Base-by-base conservation (phyloP, 2,888 invertebrate genomes). In the Lepidocyrtinus sp. region DNA sequence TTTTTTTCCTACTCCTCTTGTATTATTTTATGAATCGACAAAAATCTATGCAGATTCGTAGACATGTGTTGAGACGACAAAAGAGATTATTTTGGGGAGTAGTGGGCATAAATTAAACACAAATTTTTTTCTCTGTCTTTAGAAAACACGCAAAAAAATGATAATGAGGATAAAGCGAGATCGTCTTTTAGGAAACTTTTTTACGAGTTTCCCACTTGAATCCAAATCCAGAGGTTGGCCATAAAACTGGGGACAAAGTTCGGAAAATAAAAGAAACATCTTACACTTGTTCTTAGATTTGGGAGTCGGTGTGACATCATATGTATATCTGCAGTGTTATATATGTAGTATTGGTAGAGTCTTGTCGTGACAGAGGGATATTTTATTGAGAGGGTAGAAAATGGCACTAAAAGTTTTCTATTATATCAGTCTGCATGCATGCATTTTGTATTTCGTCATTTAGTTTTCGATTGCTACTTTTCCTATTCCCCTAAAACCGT, bases 181-280 rank as follows among this genome's bases (percentile, higher is more conserved):
- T 21, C 22, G 7, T 59, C 22, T 2, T 21, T 36, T 55, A n/a
- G 3, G 55, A 55, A 36, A 55, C n/a, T n/a, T 5, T 21, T 50
- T 59, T 59, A 59, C 22, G 59, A 59, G 59, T 21, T 59, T 21
- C 59, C 59, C 59, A 59, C 59, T 59, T 59, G 7, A 59, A 59
- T 55, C 3, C 22, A 59, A 22, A 9, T 2, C 59, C 19, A 12
- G 22, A 21, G 59, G 36, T 36, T 36, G 5, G n/a, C 50, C 12
- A 50, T 50, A 1, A 17, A 50, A 50, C 12, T 50, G 50, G 50
- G 50, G 50, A 50, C 50, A 50, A 50, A 50, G 50, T 50, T 50
- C 50, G 2, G 50, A 50, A n/a, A n/a, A 17, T 36, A 50, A 50
- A 50, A 50, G 17, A 50, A n/a, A n/a, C n/a, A n/a, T n/a, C n/a